Base-by-base conservation (phyloP, 2,888 invertebrate genomes). In the Tanaodytes sp. region DNA sequence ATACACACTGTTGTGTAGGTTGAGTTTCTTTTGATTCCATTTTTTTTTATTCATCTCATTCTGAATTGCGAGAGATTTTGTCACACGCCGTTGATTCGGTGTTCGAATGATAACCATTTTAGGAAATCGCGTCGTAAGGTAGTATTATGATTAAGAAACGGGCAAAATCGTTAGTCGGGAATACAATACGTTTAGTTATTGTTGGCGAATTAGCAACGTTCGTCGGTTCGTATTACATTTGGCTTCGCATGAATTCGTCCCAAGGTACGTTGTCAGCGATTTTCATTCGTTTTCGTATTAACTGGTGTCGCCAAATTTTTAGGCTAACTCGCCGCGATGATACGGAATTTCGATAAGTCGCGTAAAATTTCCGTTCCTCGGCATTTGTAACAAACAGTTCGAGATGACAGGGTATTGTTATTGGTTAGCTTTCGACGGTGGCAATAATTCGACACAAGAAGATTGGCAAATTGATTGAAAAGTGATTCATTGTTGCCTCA, bases 171-270 rank as follows among this genome's bases (percentile, higher is more conserved):
- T n/a, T n/a, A n/a, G n/a, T n/a, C n/a, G n/a, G n/a, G n/a, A n/a
- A n/a, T n/a, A n/a, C n/a, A n/a, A n/a, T 89, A 23, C 88, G 88
- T 82, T 80, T 86, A 49, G 75, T 91, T 19, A 86, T 92, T 77
- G 81, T 89, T 43, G 79, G 87, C 6, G 93, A 93, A 86, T 87
- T 87, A 12, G 74, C 87, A 57, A 86, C 87, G 19, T 88, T 92
- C 80, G 86, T 88, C 40, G 89, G 85, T 45, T 87, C 89, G 20
- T 92, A 91, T 85, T 87, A 86, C 67, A 79, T 90, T 75, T 93
- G 91, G 89, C 86, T 87, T 81, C 89, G 88, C 85, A 87, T 92
- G 82, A 93, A 92, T 81, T 89, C 88, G 48, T 89, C 91, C 77
- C 88, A 90, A 88, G 91, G 93, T 92, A 85, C 85, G 86, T 84